A percentile compares a stretch with the other conserved stretches of the same genome.
Evolutionary conservation across 2,113 vertebrate species (phyloP).

Genomic region (Nipponia nippon): DNA sequence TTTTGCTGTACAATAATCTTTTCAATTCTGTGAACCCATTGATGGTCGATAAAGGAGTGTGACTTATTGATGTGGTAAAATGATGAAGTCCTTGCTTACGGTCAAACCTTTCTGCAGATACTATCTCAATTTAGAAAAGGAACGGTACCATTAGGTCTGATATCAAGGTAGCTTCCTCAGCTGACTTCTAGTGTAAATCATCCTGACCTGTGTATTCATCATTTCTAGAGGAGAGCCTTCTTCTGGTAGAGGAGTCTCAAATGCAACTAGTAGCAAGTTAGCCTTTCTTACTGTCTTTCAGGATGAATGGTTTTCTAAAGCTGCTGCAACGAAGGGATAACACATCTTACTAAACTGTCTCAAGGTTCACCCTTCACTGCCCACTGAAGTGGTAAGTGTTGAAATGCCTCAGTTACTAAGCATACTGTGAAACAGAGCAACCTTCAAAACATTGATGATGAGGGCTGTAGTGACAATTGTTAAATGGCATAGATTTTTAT

Average conservation of each 20-base stretch:
- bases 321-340: background rate
- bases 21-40: background rate
- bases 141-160: slow-evolving; percentile 43
- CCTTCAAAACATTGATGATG: background rate
- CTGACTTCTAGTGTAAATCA: slow-evolving; percentile 38
- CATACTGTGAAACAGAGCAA: background rate
- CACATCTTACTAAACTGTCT: background rate
- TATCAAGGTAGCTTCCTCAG: slow-evolving; percentile 1
- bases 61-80: background rate
- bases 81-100: slow-evolving; percentile 15
- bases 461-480: background rate
- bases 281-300: background rate
- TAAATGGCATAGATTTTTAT: background rate
- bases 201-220: slow-evolving; percentile 26
- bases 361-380: background rate
- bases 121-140: slow-evolving; percentile 22
- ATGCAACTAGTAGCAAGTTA: background rate
- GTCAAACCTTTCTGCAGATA: slow-evolving; percentile 21
- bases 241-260: background rate
- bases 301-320: background rate
- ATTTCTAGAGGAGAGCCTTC: background rate
- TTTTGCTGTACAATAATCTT: background rate
- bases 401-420: background rate
- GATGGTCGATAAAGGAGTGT: background rate
- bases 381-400: background rate